These are phyloP conservation scores for Phthorimaea operculella DNA, from an alignment of 1,140 invertebrate genomes.

Conservation along the genomic window DNA sequence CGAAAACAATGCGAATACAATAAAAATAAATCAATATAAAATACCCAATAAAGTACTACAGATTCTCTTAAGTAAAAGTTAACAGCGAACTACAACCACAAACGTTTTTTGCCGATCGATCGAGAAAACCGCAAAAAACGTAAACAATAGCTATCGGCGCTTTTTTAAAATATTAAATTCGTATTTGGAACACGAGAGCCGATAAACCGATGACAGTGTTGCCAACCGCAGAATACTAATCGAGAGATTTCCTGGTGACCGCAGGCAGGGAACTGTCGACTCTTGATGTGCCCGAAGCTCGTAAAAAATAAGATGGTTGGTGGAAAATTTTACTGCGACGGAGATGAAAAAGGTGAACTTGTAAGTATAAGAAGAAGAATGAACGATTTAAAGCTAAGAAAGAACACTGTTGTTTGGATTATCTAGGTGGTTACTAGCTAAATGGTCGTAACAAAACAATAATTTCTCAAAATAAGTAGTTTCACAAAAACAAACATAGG, in stretches of 20 bases:
- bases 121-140: slow-evolving; percentile 22
- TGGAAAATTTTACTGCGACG: not conserved
- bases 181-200: slow-evolving; percentile 25
- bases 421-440: too few species aligned
- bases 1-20: too few species aligned
- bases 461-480: too few species aligned
- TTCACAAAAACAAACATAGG: too few species aligned
- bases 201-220: slow-evolving; percentile 35
- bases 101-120: not conserved
- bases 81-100: not conserved
- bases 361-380: too few species aligned
- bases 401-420: too few species aligned
- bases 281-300: not conserved
- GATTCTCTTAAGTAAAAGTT: too few species aligned
- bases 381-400: too few species aligned
- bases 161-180: slow-evolving; percentile 27
- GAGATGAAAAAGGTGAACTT: too few species aligned
- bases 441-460: too few species aligned
- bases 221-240: slow-evolving; percentile 48
- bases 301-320: not conserved
- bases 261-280: slow-evolving; percentile 22
- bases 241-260: slow-evolving; percentile 43
- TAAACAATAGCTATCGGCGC: slow-evolving; percentile 19
- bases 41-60: too few species aligned
- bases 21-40: too few species aligned